These are phyloP conservation scores for Sebastes taczanowskii DNA, from an alignment of 2,797 vertebrate genomes.

Conservation along the genomic window DNA sequence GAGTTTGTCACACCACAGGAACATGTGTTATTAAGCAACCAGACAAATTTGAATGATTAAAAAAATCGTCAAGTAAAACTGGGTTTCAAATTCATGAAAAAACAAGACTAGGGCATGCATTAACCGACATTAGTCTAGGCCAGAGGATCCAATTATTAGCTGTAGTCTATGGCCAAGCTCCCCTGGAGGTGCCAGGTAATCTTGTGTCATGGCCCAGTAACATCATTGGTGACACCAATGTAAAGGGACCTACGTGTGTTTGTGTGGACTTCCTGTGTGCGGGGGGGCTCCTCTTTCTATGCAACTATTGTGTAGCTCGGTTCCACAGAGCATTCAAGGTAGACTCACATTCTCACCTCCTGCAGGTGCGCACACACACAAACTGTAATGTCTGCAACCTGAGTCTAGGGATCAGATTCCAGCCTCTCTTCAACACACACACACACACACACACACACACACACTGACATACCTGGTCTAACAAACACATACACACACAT, in stretches of 20 bases:
- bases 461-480: not conserved
- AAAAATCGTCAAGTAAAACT: too few relatives aligned
- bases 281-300: slow-evolving; percentile 34
- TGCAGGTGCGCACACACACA: slow-evolving; percentile 9
- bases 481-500: not conserved
- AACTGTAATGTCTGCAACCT: slow-evolving; percentile 37
- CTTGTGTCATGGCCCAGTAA: slow-evolving; percentile 32
- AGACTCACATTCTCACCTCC: slow-evolving; percentile 22
- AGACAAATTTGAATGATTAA: too few relatives aligned
- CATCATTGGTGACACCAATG: slow-evolving; percentile 35
- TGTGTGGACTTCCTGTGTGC: slow-evolving; percentile 39
- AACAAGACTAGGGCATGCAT: not conserved
- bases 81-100: too few relatives aligned
- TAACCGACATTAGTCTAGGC: not conserved
- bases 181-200: slow-evolving; percentile 33
- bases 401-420: slow-evolving; percentile 67
- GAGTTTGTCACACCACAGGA: too few relatives aligned
- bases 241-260: slow-evolving; percentile 35
- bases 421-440: slow-evolving; percentile 2
- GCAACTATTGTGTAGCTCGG: slow-evolving; percentile 19
- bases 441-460: not conserved
- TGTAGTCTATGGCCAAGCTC: not conserved
- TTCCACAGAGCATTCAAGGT: not conserved
- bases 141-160: not conserved
- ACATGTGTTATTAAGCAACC: too few relatives aligned